Conservation (phyloP, 2,888 invertebrate species). For the Linnaemya tessellans region DNA sequence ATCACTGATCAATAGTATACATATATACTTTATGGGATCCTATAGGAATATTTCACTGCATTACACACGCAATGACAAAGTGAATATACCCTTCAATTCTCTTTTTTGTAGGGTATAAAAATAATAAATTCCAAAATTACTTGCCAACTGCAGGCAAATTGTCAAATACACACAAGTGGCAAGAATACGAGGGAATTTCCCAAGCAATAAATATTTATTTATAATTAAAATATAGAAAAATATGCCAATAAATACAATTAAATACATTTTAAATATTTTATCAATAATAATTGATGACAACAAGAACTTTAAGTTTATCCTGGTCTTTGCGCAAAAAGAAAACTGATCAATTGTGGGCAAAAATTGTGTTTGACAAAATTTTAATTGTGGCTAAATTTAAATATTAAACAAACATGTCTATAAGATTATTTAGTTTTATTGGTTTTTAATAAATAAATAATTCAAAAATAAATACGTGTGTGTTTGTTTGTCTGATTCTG, state of each 20-base stretch:
- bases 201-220: background rate
- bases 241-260: background rate
- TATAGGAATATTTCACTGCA: too few species aligned
- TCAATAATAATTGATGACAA: background rate
- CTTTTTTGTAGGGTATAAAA: too few species aligned
- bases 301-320: background rate
- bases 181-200: background rate
- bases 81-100: too few species aligned
- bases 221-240: too few species aligned
- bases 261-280: background rate
- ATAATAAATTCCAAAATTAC: background rate
- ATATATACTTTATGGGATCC: too few species aligned
- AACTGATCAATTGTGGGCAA: background rate
- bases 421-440: background rate
- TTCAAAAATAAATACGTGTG: background rate
- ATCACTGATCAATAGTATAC: too few species aligned
- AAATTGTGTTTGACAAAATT: conserved; percentile 10
- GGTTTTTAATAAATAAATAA: conserved; percentile 9
- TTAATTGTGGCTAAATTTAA: background rate
- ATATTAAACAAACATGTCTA: background rate
- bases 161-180: background rate
- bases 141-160: background rate
- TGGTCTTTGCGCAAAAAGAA: background rate
- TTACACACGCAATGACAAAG: too few species aligned
- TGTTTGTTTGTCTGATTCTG: background rate